Evolutionary conservation across 2,113 vertebrate species (phyloP), one percentile per base, ranked within the genome.

Genomic region (Atherinomorus stipes): DNA sequence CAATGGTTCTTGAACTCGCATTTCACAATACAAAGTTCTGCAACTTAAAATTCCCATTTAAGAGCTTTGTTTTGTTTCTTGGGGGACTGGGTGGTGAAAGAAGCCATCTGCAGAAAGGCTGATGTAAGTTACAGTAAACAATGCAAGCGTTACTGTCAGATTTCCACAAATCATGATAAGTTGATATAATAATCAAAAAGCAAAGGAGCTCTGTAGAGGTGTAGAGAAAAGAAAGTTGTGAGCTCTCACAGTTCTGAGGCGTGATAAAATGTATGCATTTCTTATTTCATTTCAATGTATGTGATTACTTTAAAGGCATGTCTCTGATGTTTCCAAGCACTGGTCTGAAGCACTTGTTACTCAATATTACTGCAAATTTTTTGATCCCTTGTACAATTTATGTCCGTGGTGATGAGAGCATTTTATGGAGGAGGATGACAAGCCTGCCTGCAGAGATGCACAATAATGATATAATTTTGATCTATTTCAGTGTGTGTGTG

Each of bases 371-470:
- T 42, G 9, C 42, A 37, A 53, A 11, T 44, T 65, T 71, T n/a
- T 74, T 50, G 62, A 78, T 82, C 25, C 7, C 2, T 64, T 60
- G 19, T 4, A 40, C 67, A 11, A 81, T 84, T 54, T 56, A 84
- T 64, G 50, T n/a, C 38, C 6, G 3, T 47, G 37, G 26, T 18
- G 11, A 42, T 68, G 49, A 16, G 57, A 60, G 23, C 15, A 53
- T 31, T 64, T 71, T 68, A 80, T 76, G 8, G 22, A 42, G 62
- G 49, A 74, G 61, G 40, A 64, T 58, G 2, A 23, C 11, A 62
- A 40, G 59, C 26, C 37, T 47, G 19, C 50, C 57, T 81, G 44
- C 71, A 68, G 44, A 53, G 66, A 66, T 74, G 53, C 60, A 42
- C 63, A 47, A 63, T 38, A 13, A 7, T 62, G 57, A 84, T 31